Conservation (phyloP, 1,140 invertebrate species). For the Pinna nobilis region DNA sequence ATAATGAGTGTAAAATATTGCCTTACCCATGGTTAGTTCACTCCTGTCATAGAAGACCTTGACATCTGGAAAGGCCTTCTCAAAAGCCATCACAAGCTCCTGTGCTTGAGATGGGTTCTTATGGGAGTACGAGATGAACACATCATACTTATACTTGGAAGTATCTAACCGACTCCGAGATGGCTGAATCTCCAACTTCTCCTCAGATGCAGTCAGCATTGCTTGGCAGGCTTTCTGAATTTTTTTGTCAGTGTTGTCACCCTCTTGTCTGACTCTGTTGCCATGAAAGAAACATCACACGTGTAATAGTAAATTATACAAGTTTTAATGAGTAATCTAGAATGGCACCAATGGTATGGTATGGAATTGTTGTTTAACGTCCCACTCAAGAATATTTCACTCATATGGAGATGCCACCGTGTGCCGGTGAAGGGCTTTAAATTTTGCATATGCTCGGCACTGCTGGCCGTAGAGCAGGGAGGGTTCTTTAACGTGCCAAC, state of each 20-base stretch:
- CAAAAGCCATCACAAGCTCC: slow-evolving; percentile 48
- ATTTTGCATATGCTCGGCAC: too few relatives aligned
- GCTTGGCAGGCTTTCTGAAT: slow-evolving; percentile 34
- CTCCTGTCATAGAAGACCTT: slow-evolving; percentile 70
- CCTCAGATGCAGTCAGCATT: slow-evolving; percentile 23
- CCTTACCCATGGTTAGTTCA: slow-evolving; percentile 66
- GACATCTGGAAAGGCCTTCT: slow-evolving; percentile 48
- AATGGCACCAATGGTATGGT: too few relatives aligned
- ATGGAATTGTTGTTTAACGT: too few relatives aligned
- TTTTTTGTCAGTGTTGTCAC: slow-evolving; percentile 42
- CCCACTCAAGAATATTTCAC: too few relatives aligned
- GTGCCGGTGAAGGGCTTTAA: too few relatives aligned
- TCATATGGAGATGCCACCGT: too few relatives aligned
- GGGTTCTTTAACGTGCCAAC: too few relatives aligned
- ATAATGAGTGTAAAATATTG: too few relatives aligned
- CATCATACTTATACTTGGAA: slow-evolving; percentile 68
- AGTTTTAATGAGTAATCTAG: too few relatives aligned
- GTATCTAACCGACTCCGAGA: slow-evolving; percentile 1
- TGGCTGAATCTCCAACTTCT: neutral
- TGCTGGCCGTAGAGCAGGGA: too few relatives aligned
- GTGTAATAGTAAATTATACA: too few relatives aligned
- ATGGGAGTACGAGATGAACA: slow-evolving; percentile 72
- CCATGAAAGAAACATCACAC: too few relatives aligned
- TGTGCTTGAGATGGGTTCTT: slow-evolving; percentile 54
- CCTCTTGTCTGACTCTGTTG: slow-evolving; percentile 51